Evolutionary conservation across 2,113 vertebrate species (phyloP).

Genomic region (Anseranas semipalmata): DNA sequence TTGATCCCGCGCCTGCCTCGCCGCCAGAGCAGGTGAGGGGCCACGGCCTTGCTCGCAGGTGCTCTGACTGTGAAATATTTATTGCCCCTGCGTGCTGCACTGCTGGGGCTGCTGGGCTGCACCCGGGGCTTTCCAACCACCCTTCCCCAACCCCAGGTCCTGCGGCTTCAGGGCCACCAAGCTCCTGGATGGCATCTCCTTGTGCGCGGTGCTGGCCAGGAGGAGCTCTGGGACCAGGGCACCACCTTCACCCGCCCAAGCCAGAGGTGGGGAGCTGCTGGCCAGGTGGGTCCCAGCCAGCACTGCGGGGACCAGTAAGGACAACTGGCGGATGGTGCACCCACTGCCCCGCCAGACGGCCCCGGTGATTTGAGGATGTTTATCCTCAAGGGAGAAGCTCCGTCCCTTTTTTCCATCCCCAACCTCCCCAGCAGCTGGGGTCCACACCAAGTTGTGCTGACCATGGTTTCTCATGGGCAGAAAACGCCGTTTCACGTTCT

Average conservation of each 20-base stretch:
- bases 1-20: constrained; percentile 7
- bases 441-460: accelerated
- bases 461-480: neutral
- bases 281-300: neutral
- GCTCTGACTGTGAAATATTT: neutral
- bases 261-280: neutral
- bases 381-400: neutral
- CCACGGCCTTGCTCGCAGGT: neutral
- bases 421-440: accelerated
- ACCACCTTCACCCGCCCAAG: neutral
- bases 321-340: neutral
- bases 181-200: neutral
- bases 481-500: neutral
- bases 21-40: neutral
- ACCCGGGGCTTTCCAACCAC: neutral
- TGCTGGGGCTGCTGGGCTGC: neutral
- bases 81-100: neutral
- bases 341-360: neutral
- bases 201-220: accelerated
- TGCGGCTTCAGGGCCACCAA: neutral
- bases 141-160: neutral
- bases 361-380: neutral
- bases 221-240: neutral
- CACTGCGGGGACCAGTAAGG: accelerated
- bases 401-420: neutral